phyloP scores from a whole-genome alignment of 2,888 invertebrate genomes.

The Lasius platythorax region DNA sequence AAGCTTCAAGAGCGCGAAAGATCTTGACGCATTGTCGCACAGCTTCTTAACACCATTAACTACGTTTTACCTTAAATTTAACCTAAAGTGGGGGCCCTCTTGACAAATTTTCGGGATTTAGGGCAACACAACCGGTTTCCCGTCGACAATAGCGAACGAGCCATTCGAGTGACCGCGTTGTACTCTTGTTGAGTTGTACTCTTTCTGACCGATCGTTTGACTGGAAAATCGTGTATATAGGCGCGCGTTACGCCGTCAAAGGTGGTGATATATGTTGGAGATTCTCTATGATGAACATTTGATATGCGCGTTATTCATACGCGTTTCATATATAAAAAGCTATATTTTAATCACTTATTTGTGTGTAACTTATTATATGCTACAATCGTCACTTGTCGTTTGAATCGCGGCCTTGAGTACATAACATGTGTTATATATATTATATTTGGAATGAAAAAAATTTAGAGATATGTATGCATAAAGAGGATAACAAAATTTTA shows the following conservation, averaged over 20 bases:
- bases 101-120: conserved; percentile 84
- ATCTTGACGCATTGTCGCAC: conserved; percentile 75
- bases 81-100: conserved; percentile 83
- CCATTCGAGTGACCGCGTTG: conserved; percentile 59
- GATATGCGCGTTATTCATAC: conserved; percentile 21
- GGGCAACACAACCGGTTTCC: conserved; percentile 74
- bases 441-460: conserved; percentile 10
- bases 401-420: background rate
- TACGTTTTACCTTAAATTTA: conserved; percentile 85
- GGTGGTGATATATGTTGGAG: conserved; percentile 20
- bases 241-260: conserved; percentile 37
- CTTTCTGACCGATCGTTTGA: conserved; percentile 38
- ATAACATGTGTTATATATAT: background rate
- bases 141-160: conserved; percentile 69
- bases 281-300: conserved; percentile 43
- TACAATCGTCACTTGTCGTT: background rate
- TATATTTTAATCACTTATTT: conserved; percentile 1
- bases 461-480: background rate
- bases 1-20: conserved; percentile 75
- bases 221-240: conserved; percentile 45
- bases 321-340: conserved; percentile 10
- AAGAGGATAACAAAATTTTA: background rate
- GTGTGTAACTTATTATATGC: conserved; percentile 3
- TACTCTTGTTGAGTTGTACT: conserved; percentile 53
- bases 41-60: conserved; percentile 84